Base-by-base conservation (phyloP, 1,140 invertebrate genomes). In the Manduca sexta region DNA sequence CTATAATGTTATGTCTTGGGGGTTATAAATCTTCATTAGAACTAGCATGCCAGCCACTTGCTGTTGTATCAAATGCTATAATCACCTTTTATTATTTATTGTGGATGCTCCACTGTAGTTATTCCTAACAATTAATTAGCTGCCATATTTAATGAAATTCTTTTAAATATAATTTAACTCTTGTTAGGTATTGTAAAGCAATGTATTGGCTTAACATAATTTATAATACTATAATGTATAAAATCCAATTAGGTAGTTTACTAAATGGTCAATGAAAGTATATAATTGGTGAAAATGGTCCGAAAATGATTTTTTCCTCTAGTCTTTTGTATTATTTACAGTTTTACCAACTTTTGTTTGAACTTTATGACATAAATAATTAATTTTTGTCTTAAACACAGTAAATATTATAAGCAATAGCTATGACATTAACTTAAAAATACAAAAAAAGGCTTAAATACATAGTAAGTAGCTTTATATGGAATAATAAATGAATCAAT, bases 91-190 rank as follows among this genome's bases (percentile, higher is more conserved):
- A 8, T 26, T 26, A 26, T 46, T 17, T 18, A n/a, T 54, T 55
- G 48, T 44, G 39, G 39, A 47, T 35, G 49, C 33, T 52, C 45
- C 21, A 35, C 41, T 45, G 33, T 58, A 49, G 40, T 59, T 59
- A 45, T 49, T 45, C 52, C 31, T 42, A 29, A 50, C 26, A 47
- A 52, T 57, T 38, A 42, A 26, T 49, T 69, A 69, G 67, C 63
- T 69, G 67, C 67, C 67, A 69, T 69, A 69, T 61, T 65, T 62
- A 41, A 56, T 60, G 50, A 52, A 60, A 59, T 45, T 56, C 34
- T 52, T 46, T 55, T 56, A 38, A 59, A 40, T 59, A 56, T 63
- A 53, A 60, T 34, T 44, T 34, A 45, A 45, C 31, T 35, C 26
- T 10, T 15, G 3, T 13, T 30, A 30, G 39, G 15, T 43, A 43